Evolutionary conservation across 2,113 vertebrate genomes (phyloP), one percentile per base, ranked within the genome.

Genomic region (Oncorhynchus masou): DNA sequence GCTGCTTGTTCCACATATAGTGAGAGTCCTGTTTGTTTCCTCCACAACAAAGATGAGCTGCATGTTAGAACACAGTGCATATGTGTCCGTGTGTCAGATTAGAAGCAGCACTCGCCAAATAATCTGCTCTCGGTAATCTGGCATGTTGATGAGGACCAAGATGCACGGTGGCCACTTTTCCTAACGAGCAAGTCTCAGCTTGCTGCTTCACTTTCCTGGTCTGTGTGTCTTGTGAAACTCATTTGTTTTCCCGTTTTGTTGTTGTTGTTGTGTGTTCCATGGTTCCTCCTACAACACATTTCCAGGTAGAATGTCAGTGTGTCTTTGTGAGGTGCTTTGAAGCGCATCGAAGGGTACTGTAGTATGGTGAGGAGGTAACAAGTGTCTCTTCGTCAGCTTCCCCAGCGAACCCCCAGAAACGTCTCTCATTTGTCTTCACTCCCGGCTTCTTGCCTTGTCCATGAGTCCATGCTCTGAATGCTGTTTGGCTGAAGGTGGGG

Each of bases 101-200:
- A 54, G 9, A 78, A 34, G 64, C 68, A 73, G 79, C 49, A 75
- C 15, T 71, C 5, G 12, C 51, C 73, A 81, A 68, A n/a, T 79
- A 84, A 83, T 84, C 83, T 78, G 5, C 82, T 81, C 83, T 39
- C n/a, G 29, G 2, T 89, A 84, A 87, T 88, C 81, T 49, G 34
- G 75, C 68, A 64, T 73, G 22, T 75, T 80, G 70, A 74, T 76
- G 67, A 77, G 72, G 72, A 54, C 51, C 51, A 19, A 19, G 51
- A 67, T 7, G 12, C 24, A 12, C 29, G 22, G 54, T 70, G 76
- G 75, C 79, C 76, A 54, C 70, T 6, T 13, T 66, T 78, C 74
- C 76, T 69, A 77, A 22, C 68, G 1, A 75, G 54, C 16, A 25
- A 49, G 1, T 51, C 62, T 31, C 27, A 59, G 57, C 13, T 4